Evolutionary conservation across 2,113 vertebrate genomes (phyloP).

Genomic region (Pithys albifrons): DNA sequence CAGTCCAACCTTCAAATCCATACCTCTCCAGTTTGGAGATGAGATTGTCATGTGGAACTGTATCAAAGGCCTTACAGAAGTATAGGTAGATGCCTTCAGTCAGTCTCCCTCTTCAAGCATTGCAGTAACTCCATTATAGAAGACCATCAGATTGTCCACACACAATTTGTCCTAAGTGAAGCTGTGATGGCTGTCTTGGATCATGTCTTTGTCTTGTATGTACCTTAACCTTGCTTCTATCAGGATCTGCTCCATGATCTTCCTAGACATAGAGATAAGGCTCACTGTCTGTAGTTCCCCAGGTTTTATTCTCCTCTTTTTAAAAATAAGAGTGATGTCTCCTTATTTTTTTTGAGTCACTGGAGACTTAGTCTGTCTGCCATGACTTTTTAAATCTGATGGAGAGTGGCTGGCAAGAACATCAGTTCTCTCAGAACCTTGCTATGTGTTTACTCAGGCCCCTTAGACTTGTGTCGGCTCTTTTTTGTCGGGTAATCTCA

Average conservation of each 20-base stretch:
- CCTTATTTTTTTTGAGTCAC: not conserved
- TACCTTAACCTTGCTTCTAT: too few relatives aligned
- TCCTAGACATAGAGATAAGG: not conserved
- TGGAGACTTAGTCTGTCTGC: not conserved
- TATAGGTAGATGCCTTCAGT: too few relatives aligned
- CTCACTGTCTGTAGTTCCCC: not conserved
- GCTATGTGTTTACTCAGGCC: not conserved
- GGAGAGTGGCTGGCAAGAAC: not conserved
- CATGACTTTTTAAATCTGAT: not conserved
- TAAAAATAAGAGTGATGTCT: not conserved
- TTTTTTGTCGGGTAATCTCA: not conserved
- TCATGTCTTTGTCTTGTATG: too few relatives aligned
- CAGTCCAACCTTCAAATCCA: not conserved
- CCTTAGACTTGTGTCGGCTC: not conserved
- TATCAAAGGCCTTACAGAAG: too few relatives aligned
- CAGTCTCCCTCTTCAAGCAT: too few relatives aligned
- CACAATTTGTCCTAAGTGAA: too few relatives aligned
- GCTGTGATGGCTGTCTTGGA: too few relatives aligned
- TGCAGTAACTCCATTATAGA: too few relatives aligned
- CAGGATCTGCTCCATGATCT: not conserved
- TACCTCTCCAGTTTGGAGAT: not conserved
- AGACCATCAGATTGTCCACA: too few relatives aligned
- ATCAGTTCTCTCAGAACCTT: not conserved
- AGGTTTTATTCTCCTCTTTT: not conserved
- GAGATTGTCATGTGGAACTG: not conserved